A percentile compares a stretch with the other conserved stretches of the same genome.
These are phyloP conservation scores for Galeopterus variegatus DNA, from an alignment of 2,113 vertebrate genomes.

Conservation along the genomic window DNA sequence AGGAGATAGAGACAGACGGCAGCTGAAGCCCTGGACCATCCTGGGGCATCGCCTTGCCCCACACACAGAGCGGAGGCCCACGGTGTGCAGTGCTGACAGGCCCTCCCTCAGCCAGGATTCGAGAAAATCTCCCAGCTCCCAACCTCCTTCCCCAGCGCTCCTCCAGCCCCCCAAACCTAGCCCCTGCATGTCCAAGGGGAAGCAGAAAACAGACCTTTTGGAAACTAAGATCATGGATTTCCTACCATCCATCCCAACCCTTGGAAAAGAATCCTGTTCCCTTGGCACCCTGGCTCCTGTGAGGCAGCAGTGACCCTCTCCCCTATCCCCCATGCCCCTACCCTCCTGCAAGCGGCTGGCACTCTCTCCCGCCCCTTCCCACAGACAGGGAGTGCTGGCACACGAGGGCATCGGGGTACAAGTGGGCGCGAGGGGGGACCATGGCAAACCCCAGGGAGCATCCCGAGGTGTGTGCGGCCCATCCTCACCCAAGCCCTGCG, in stretches of 20 bases:
- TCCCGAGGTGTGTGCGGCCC: too few relatives aligned
- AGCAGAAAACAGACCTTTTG: background rate
- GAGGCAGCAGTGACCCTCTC: background rate
- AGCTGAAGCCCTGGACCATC: background rate
- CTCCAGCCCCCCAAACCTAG: background rate
- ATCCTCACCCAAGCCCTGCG: background rate
- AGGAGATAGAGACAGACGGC: background rate
- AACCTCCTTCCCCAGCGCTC: background rate
- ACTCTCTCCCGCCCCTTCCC: background rate
- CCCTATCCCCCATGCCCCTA: rapidly evolving
- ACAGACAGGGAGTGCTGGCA: background rate
- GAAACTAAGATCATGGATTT: background rate
- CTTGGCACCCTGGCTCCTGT: background rate
- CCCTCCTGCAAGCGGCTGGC: background rate
- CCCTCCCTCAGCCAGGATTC: too few relatives aligned
- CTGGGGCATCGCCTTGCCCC: too few relatives aligned
- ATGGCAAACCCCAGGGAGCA: background rate
- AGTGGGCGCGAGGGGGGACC: background rate
- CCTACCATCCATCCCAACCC: background rate
- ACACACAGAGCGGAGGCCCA: background rate
- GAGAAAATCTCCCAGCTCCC: background rate
- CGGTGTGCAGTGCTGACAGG: background rate
- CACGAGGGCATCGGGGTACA: background rate
- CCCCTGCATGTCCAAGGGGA: background rate
- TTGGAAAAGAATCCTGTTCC: background rate